phyloP scores from a whole-genome alignment of 2,797 vertebrate genomes.

The Anniella stebbinsi region DNA sequence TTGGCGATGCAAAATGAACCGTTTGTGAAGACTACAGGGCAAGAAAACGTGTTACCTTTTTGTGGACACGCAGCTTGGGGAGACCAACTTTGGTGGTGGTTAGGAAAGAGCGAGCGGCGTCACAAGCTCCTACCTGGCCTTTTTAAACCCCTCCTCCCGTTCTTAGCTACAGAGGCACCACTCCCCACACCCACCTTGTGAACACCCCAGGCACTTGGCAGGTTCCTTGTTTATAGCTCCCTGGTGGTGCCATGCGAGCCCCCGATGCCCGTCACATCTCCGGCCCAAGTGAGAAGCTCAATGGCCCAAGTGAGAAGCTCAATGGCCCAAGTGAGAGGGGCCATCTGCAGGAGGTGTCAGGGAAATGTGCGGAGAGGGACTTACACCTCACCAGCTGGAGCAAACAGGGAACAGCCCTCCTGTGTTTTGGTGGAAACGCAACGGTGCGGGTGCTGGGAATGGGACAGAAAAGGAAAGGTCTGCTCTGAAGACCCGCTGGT shows the following conservation, averaged over 20 bases:
- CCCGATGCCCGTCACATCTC: too few relatives aligned
- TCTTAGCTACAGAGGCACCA: too few relatives aligned
- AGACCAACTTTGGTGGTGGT: background rate
- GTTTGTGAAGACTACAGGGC: too few relatives aligned
- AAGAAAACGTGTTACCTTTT: background rate
- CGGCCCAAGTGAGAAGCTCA: too few relatives aligned
- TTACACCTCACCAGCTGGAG: background rate
- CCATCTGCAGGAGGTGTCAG: conserved; percentile 41
- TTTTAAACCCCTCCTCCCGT: too few relatives aligned
- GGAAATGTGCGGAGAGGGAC: background rate
- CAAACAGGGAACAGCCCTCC: background rate
- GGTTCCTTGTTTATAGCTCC: too few relatives aligned
- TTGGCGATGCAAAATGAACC: background rate
- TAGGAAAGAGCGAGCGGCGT: background rate
- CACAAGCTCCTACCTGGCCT: too few relatives aligned
- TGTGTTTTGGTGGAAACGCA: background rate
- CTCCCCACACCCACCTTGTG: too few relatives aligned
- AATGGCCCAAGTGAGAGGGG: too few relatives aligned
- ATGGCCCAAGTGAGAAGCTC: too few relatives aligned
- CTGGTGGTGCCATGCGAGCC: too few relatives aligned
- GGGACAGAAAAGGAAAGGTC: background rate
- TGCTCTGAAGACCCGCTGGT: background rate
- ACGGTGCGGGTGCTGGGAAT: background rate
- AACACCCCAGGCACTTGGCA: too few relatives aligned
- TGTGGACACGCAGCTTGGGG: background rate